phyloP scores from a whole-genome alignment of 2,797 vertebrate genomes.

The Enteromius argenteus region DNA sequence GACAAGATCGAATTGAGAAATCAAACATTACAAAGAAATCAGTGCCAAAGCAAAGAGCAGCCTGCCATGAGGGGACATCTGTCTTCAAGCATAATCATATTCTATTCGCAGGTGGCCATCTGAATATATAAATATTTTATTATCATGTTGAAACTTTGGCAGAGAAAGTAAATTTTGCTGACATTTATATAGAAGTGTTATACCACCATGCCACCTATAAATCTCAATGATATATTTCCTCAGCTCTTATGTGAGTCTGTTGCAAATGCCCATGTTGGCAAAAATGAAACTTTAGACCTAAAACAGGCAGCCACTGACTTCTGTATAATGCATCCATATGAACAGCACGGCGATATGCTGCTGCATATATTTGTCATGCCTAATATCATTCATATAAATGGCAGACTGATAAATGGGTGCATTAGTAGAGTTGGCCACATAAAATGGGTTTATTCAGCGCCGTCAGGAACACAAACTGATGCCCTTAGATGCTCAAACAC shows the following conservation, averaged over 20 bases:
- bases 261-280: conserved; percentile 43
- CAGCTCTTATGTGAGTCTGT: conserved; percentile 29
- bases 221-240: conserved; percentile 47
- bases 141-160: conserved; percentile 52
- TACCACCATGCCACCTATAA: conserved; percentile 56
- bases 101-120: conserved; percentile 38
- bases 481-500: conserved; percentile 19
- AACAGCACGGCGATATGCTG: not conserved
- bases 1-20: conserved; percentile 43
- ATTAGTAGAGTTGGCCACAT: conserved; percentile 42
- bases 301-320: conserved; percentile 19
- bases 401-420: conserved; percentile 40
- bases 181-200: conserved; percentile 60
- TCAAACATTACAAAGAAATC: conserved; percentile 39
- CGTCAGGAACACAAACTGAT: conserved; percentile 24
- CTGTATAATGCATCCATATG: conserved; percentile 24
- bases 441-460: conserved; percentile 43
- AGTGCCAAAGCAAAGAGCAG: conserved; percentile 44
- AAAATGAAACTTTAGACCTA: conserved; percentile 51
- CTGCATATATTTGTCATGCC: conserved; percentile 44
- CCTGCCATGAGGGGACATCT: conserved; percentile 45
- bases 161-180: conserved; percentile 52
- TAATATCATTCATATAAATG: conserved; percentile 40
- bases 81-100: conserved; percentile 48
- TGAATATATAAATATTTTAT: conserved; percentile 60